phyloP scores from a whole-genome alignment of 2,113 vertebrate genomes.

The Strix aluco region DNA sequence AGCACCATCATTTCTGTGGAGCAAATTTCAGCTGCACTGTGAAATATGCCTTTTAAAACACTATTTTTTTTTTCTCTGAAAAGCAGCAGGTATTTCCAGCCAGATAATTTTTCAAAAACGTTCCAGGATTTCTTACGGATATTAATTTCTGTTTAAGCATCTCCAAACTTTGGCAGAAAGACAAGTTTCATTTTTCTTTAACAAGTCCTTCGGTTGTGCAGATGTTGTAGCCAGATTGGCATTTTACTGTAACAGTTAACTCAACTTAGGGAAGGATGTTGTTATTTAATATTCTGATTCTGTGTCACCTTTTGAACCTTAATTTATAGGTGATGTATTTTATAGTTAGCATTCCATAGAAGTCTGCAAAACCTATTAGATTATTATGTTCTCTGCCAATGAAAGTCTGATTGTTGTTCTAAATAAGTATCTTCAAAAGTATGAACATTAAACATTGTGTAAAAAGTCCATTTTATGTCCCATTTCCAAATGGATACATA shows the following conservation, averaged over 20 bases:
- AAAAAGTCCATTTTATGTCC: not conserved
- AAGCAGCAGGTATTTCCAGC: constrained; percentile 29
- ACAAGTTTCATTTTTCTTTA: constrained; percentile 69
- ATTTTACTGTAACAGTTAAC: constrained; percentile 50
- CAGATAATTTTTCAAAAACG: constrained; percentile 38
- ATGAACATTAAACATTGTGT: not conserved
- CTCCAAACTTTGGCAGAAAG: constrained; percentile 57
- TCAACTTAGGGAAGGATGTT: constrained; percentile 18
- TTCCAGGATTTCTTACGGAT: constrained; percentile 37
- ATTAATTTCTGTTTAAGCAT: constrained; percentile 62
- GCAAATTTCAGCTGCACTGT: not conserved
- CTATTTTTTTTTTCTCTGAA: not conserved
- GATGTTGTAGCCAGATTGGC: constrained; percentile 67
- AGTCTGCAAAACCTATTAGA: not conserved
- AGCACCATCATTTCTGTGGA: not conserved
- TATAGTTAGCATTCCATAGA: not conserved
- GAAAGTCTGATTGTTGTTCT: not conserved
- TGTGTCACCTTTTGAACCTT: constrained; percentile 43
- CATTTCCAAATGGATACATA: not conserved
- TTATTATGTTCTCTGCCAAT: not conserved
- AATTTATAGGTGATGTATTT: constrained; percentile 30
- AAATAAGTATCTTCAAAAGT: not conserved
- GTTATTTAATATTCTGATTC: constrained; percentile 47
- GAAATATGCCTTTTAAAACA: constrained; percentile 7
- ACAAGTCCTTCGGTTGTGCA: constrained; percentile 61